Evolutionary conservation across 2,113 vertebrate species (phyloP).

Genomic region (Oxyura jamaicensis): DNA sequence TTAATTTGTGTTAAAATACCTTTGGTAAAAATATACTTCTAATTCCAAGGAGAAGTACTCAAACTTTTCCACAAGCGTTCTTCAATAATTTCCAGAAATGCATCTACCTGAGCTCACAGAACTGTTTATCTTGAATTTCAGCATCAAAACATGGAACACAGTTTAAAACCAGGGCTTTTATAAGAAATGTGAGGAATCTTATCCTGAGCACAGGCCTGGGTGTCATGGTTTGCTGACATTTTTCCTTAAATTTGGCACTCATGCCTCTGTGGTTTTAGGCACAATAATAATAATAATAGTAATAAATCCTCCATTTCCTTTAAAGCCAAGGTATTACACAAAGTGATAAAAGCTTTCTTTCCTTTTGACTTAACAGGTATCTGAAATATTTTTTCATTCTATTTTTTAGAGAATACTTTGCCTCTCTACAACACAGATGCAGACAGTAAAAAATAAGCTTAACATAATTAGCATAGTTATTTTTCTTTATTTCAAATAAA

Average conservation of each 20-base stretch:
- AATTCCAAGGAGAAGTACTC: background rate
- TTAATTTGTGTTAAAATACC: background rate
- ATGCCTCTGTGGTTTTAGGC: background rate
- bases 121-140: background rate
- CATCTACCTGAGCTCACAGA: background rate
- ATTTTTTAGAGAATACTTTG: background rate
- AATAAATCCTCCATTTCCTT: background rate
- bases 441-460: background rate
- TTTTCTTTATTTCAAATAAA: background rate
- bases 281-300: background rate
- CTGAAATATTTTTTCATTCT: background rate
- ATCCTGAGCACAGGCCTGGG: fast-evolving
- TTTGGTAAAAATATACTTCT: background rate
- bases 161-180: background rate
- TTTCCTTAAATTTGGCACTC: background rate
- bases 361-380: background rate
- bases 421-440: background rate
- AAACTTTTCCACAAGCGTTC: background rate
- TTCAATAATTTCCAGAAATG: background rate
- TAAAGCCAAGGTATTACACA: background rate
- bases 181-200: background rate
- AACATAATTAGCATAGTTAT: background rate
- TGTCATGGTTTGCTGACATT: background rate
- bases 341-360: background rate
- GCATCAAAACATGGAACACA: background rate